Percentiles rank a stretch among this genome's conserved stretches.
Conservation (phyloP, 2,113 vertebrate genomes). For the Enhydra lutris region DNA sequence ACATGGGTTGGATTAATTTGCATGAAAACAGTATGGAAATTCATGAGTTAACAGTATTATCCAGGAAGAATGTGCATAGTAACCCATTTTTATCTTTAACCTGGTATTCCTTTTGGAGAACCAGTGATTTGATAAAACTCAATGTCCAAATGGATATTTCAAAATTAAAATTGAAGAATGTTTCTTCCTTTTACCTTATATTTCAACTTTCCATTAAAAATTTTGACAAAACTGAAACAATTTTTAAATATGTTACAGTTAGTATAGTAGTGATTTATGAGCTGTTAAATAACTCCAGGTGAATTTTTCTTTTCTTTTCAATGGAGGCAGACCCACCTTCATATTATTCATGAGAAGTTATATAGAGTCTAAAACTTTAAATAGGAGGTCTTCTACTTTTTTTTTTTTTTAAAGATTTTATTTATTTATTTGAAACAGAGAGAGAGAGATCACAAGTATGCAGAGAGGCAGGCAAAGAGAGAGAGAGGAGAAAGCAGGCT, state of each 20-base stretch:
- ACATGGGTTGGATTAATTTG: neutral
- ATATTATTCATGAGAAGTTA: neutral
- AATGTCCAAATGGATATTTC: neutral
- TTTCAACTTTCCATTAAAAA: neutral
- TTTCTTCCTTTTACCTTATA: neutral
- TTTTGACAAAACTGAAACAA: neutral
- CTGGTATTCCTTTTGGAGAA: neutral
- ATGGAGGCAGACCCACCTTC: neutral
- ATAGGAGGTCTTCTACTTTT: neutral
- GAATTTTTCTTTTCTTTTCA: constrained; percentile 27
- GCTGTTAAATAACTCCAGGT: neutral
- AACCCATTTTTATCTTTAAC: neutral
- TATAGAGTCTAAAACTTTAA: neutral
- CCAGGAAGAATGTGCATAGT: neutral
- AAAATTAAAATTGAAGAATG: neutral
- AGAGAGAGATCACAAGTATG: too few relatives aligned
- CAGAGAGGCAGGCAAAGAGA: too few relatives aligned
- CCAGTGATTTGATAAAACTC: neutral
- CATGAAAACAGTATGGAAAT: neutral
- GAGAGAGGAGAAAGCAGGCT: too few relatives aligned
- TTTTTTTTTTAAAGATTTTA: too few relatives aligned
- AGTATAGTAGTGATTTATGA: neutral
- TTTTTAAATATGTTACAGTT: neutral
- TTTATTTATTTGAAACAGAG: too few relatives aligned
- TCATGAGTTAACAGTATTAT: neutral